phyloP scores from a whole-genome alignment of 1,140 invertebrate genomes.

The Nasonia longicornis region DNA sequence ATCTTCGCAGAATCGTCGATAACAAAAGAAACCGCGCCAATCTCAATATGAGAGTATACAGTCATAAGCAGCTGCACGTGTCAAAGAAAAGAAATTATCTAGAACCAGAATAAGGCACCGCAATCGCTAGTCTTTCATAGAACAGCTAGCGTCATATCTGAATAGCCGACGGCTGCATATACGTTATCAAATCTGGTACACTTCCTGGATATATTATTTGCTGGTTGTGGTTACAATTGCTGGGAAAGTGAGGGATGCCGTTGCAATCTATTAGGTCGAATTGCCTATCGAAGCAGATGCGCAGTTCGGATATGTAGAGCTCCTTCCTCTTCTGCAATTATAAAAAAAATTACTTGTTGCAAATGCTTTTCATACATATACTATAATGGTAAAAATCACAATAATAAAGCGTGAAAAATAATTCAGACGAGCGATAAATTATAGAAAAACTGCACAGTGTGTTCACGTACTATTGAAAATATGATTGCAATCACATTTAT shows the following conservation, averaged over 20 bases:
- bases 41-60: not conserved
- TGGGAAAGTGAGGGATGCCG: slow-evolving; percentile 66
- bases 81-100: too few species aligned
- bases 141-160: not conserved
- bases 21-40: not conserved
- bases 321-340: slow-evolving; percentile 67
- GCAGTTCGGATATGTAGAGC: slow-evolving; percentile 63
- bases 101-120: not conserved
- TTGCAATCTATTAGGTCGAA: slow-evolving; percentile 75
- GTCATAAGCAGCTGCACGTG: not conserved
- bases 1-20: not conserved
- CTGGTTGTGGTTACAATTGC: slow-evolving; percentile 73
- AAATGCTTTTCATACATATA: too few species aligned
- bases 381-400: too few species aligned
- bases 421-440: too few species aligned
- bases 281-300: slow-evolving; percentile 77
- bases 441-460: too few species aligned
- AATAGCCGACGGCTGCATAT: not conserved
- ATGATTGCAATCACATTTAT: too few species aligned
- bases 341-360: not conserved
- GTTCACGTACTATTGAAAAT: too few species aligned
- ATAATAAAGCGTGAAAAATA: too few species aligned
- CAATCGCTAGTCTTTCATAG: too few species aligned
- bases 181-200: slow-evolving; percentile 53
- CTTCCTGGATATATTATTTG: slow-evolving; percentile 72